A percentile compares a stretch with the other conserved stretches of the same genome.
These are phyloP conservation scores for Odontamblyopus rebecca DNA, from an alignment of 2,797 vertebrate genomes.

Conservation along the genomic window DNA sequence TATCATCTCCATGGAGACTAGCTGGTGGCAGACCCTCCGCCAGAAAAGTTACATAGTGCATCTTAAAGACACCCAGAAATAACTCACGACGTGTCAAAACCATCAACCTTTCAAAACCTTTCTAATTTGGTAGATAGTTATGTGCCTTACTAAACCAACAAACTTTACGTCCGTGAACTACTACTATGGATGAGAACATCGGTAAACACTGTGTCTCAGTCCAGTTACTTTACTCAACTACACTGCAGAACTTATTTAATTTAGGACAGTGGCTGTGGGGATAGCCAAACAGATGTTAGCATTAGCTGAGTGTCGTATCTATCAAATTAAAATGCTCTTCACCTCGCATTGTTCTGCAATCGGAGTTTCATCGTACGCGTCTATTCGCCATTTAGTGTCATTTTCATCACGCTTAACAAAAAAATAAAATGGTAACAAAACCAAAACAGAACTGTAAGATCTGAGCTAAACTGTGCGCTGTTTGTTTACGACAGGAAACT, in stretches of 20 bases:
- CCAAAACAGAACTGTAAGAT: constrained; percentile 37
- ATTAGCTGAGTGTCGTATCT: constrained; percentile 22
- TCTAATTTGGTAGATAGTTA: background rate
- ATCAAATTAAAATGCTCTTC: constrained; percentile 23
- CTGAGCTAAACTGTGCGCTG: constrained; percentile 49
- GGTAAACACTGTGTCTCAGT: background rate
- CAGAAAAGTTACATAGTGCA: too few species aligned
- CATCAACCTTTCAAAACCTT: background rate
- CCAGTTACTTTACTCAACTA: background rate
- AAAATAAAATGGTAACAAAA: constrained; percentile 53
- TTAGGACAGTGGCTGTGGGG: background rate
- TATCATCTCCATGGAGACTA: too few species aligned
- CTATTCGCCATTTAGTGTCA: constrained; percentile 64
- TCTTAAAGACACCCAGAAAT: too few species aligned
- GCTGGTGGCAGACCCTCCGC: too few species aligned
- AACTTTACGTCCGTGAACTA: background rate
- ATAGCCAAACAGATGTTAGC: constrained; percentile 26
- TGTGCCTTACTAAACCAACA: background rate
- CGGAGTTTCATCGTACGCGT: constrained; percentile 78
- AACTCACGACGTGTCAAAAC: background rate
- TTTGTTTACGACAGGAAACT: constrained; percentile 45
- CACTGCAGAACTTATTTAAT: background rate
- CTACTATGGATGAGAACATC: background rate
- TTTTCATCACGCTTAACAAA: constrained; percentile 12
- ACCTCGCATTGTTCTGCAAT: constrained; percentile 79